A percentile compares a stretch with the other conserved stretches of the same genome.
Evolutionary conservation across 1,140 invertebrate species (phyloP).

Genomic region (Zaprionus lachaisei): DNA sequence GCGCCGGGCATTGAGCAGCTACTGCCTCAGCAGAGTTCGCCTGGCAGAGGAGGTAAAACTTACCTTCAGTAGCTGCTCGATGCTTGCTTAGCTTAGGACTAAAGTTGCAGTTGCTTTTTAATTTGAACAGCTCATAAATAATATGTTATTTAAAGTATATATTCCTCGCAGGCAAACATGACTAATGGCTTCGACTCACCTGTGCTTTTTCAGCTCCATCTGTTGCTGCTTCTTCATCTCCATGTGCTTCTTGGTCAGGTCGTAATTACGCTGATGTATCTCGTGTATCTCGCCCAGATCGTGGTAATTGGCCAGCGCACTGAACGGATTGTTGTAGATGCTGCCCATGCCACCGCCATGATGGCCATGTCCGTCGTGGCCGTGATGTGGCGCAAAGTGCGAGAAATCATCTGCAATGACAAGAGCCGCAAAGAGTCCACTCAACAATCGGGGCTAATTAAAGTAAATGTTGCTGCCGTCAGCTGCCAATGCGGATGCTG

Average conservation of each 20-base stretch:
- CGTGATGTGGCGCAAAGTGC: slow-evolving; percentile 72
- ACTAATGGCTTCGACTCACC: slow-evolving; percentile 68
- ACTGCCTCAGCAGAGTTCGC: slow-evolving; percentile 10
- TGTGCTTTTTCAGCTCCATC: slow-evolving; percentile 80
- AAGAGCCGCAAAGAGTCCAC: slow-evolving; percentile 13
- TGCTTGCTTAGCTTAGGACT: slow-evolving; percentile 27
- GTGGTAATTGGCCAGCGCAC: slow-evolving; percentile 79
- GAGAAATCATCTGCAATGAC: slow-evolving; percentile 74
- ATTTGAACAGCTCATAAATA: slow-evolving; percentile 73
- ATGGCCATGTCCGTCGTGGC: slow-evolving; percentile 75
- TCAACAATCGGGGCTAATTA: slow-evolving; percentile 64
- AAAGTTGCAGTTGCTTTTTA: slow-evolving; percentile 65
- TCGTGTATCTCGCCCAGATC: slow-evolving; percentile 76
- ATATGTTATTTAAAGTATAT: slow-evolving; percentile 32
- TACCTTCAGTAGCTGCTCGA: slow-evolving; percentile 28
- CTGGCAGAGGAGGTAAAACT: slow-evolving; percentile 31
- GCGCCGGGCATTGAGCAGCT: slow-evolving; percentile 46
- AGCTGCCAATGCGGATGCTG: slow-evolving; percentile 17
- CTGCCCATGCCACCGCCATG: slow-evolving; percentile 57
- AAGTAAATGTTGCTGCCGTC: slow-evolving; percentile 42
- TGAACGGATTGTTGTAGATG: slow-evolving; percentile 79
- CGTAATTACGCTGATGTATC: slow-evolving; percentile 79
- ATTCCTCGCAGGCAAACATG: slow-evolving; percentile 24
- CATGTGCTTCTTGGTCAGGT: slow-evolving; percentile 70
- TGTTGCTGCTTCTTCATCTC: slow-evolving; percentile 76